phyloP scores from a whole-genome alignment of 2,113 vertebrate genomes.

The Antigone vipio region DNA sequence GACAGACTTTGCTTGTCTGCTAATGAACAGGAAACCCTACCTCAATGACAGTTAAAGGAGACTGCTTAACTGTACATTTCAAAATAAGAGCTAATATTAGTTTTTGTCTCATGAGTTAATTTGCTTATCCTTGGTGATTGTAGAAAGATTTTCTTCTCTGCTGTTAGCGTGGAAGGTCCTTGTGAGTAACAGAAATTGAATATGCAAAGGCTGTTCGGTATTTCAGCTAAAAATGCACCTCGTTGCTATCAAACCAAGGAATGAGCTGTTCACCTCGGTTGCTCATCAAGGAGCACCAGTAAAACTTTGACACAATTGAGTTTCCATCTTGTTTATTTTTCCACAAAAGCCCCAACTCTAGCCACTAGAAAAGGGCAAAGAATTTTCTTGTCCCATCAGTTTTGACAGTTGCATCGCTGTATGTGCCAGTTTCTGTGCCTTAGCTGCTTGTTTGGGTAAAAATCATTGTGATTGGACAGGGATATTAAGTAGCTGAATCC shows the following conservation, averaged over 20 bases:
- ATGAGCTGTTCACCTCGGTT: neutral
- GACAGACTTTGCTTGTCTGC: neutral
- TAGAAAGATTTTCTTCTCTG: neutral
- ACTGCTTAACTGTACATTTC: neutral
- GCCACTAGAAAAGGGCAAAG: neutral
- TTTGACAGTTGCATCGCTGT: neutral
- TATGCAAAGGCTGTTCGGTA: neutral
- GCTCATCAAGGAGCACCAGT: neutral
- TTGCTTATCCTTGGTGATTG: neutral
- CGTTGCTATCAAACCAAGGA: neutral
- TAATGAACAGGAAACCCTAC: neutral
- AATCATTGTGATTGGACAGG: neutral
- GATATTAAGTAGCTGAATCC: neutral
- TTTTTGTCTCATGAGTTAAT: neutral
- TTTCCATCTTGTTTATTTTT: neutral
- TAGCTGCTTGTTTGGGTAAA: neutral
- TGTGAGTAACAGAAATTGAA: neutral
- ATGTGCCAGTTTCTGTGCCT: neutral
- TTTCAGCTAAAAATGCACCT: neutral
- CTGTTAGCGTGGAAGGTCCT: neutral
- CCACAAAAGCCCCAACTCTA: neutral
- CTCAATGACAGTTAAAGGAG: neutral
- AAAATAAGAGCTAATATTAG: neutral
- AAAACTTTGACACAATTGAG: neutral
- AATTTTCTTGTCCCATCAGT: neutral